Evolutionary conservation across 2,888 invertebrate genomes (phyloP).

Genomic region (Uropetala carovei): DNA sequence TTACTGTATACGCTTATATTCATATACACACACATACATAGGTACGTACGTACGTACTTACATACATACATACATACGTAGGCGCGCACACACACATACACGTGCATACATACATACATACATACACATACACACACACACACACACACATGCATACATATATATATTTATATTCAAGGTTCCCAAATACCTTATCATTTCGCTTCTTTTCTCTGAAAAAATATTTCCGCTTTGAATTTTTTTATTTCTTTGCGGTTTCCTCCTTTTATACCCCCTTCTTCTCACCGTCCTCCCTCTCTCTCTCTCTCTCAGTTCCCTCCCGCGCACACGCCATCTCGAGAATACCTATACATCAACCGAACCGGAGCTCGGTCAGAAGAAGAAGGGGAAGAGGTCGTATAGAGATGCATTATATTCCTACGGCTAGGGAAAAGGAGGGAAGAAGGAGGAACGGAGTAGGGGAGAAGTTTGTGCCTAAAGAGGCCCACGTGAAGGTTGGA

Average conservation of each 20-base stretch:
- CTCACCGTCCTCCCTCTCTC: too few species aligned
- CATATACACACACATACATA: too few species aligned
- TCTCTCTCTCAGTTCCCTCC: neutral
- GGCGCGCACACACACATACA: too few species aligned
- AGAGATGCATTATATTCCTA: conserved; percentile 28
- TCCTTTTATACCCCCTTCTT: neutral
- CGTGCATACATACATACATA: too few species aligned
- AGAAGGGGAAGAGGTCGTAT: neutral
- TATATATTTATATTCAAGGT: too few species aligned
- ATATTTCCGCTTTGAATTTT: neutral
- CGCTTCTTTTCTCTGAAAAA: too few species aligned
- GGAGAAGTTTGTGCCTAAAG: neutral
- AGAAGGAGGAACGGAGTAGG: neutral
- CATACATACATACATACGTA: too few species aligned
- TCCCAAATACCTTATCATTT: too few species aligned
- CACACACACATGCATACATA: too few species aligned
- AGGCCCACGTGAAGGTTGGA: neutral
- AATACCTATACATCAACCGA: neutral
- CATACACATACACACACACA: too few species aligned
- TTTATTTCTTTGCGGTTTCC: neutral
- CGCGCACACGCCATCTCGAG: neutral
- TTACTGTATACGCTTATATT: too few species aligned
- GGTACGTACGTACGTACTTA: too few species aligned
- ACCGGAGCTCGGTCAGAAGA: neutral
- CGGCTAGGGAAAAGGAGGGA: neutral